These are phyloP conservation scores for Prunella strophiata DNA, from an alignment of 2,797 vertebrate species.

Conservation along the genomic window DNA sequence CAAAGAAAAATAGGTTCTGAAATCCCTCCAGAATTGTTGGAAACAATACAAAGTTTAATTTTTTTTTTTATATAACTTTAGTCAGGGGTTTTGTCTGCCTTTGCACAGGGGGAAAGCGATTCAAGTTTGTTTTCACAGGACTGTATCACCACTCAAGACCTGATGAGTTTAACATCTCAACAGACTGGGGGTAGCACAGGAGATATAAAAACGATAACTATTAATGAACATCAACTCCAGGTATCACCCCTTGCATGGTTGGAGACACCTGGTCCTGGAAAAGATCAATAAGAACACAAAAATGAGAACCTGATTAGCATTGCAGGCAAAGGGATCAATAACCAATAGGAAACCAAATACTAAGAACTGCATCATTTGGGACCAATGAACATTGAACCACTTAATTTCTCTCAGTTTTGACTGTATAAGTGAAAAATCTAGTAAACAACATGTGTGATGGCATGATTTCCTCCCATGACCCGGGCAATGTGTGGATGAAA, in stretches of 20 bases:
- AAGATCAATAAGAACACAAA: accelerated
- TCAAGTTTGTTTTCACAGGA: background rate
- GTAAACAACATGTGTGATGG: background rate
- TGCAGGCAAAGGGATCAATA: background rate
- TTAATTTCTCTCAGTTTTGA: background rate
- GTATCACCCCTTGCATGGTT: background rate
- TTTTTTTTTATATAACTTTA: background rate
- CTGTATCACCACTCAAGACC: accelerated
- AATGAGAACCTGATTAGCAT: background rate
- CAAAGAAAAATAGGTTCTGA: background rate
- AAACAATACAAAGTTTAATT: accelerated
- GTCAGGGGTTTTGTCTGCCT: background rate
- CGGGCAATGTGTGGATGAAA: background rate
- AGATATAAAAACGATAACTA: background rate
- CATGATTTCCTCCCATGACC: background rate
- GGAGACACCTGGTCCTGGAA: background rate
- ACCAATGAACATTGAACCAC: background rate
- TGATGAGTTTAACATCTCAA: background rate
- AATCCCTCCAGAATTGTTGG: background rate
- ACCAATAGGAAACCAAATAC: background rate
- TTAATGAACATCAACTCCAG: background rate
- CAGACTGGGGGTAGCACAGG: background rate
- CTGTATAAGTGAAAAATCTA: background rate
- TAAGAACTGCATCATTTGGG: background rate
- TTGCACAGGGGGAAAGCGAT: background rate